Conservation (phyloP, 2,113 vertebrate genomes). For the Limanda limanda region DNA sequence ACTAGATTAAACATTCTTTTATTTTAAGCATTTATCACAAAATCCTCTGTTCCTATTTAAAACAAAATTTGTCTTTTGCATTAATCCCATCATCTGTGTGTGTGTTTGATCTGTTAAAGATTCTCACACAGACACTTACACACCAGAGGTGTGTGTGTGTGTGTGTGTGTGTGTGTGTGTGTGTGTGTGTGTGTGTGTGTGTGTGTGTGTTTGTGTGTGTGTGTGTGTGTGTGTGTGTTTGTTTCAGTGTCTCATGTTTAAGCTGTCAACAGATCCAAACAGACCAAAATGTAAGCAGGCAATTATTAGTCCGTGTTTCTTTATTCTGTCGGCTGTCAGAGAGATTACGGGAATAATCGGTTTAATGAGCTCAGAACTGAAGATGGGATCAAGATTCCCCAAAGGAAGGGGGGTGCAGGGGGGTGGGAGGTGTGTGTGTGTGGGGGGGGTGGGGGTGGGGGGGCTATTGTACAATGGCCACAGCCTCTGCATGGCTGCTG, state of each 20-base stretch:
- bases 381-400: constrained; percentile 67
- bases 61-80: no score
- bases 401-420: background rate
- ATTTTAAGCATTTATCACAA: no score
- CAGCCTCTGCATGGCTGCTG: constrained; percentile 46
- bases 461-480: constrained; percentile 61
- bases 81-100: no score
- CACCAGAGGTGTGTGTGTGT: background rate
- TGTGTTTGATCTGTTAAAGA: background rate
- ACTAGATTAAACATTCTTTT: no score
- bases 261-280: constrained; percentile 25
- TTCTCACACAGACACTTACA: background rate
- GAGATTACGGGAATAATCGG: constrained; percentile 74
- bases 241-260: no score
- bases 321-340: constrained; percentile 64
- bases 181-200: no score
- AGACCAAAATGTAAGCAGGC: constrained; percentile 63
- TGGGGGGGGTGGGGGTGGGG: constrained; percentile 17
- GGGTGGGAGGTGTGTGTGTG: no score
- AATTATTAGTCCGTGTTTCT: constrained; percentile 62
- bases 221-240: no score
- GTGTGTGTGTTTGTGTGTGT: no score
- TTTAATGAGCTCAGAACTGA: constrained; percentile 73
- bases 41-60: no score
- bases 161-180: no score